These are phyloP conservation scores for Drosophila oshimai DNA, from an alignment of 1,140 invertebrate genomes.

Conservation along the genomic window DNA sequence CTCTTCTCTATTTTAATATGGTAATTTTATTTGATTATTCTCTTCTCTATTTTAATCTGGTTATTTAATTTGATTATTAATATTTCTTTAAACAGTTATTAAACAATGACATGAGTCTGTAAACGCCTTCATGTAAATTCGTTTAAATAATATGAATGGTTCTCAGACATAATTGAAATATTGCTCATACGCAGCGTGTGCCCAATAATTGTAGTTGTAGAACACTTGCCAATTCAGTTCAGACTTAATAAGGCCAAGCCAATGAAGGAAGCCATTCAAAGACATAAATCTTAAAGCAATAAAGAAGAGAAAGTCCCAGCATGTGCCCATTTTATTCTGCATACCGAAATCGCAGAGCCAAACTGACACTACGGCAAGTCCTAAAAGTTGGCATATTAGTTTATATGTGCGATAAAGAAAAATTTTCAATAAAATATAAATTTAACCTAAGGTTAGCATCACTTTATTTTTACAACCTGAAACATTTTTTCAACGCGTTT, in stretches of 20 bases:
- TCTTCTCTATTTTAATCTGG: too few relatives aligned
- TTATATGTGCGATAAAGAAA: too few relatives aligned
- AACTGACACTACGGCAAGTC: too few relatives aligned
- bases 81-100: too few relatives aligned
- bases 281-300: conserved; percentile 47
- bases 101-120: too few relatives aligned
- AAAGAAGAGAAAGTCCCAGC: conserved; percentile 9
- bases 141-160: too few relatives aligned
- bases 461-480: background rate
- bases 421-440: too few relatives aligned
- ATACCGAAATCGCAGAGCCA: background rate
- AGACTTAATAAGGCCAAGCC: background rate
- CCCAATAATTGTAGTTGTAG: conserved; percentile 51
- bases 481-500: background rate
- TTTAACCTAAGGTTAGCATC: background rate
- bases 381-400: too few relatives aligned
- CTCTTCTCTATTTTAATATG: too few relatives aligned
- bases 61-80: too few relatives aligned
- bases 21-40: too few relatives aligned
- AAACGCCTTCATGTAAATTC: too few relatives aligned
- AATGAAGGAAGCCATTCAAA: conserved; percentile 4
- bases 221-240: background rate
- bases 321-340: background rate
- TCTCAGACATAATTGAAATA: conserved; percentile 46
- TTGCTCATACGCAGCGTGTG: conserved; percentile 32